phyloP scores from a whole-genome alignment of 2,888 invertebrate genomes.

The Cloeon dipterum region DNA sequence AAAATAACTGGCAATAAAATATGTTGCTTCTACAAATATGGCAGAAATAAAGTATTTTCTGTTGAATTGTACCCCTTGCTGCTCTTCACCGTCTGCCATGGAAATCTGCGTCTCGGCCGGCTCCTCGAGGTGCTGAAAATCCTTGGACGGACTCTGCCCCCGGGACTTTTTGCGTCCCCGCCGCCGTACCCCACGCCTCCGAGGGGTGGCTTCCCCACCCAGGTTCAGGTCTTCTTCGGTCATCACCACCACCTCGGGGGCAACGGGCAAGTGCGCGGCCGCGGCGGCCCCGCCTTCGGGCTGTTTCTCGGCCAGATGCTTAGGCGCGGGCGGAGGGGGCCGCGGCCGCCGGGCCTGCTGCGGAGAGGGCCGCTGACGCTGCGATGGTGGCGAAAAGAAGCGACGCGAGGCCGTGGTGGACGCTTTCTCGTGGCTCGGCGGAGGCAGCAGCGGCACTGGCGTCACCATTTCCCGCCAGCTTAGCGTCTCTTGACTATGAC shows the following conservation, averaged over 20 bases:
- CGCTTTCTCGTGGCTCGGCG: neutral
- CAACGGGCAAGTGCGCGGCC: neutral
- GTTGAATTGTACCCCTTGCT: too few species aligned
- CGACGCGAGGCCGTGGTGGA: neutral
- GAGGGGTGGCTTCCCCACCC: neutral
- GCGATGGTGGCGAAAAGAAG: too few species aligned
- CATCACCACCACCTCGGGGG: neutral
- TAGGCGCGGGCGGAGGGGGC: too few species aligned
- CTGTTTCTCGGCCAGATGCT: too few species aligned
- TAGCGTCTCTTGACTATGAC: constrained; percentile 23
- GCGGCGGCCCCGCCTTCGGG: too few species aligned
- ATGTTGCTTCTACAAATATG: too few species aligned
- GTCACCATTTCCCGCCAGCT: constrained; percentile 15
- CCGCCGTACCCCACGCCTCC: constrained; percentile 6
- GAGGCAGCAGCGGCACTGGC: constrained; percentile 3
- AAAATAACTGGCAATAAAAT: too few species aligned
- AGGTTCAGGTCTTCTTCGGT: constrained; percentile 3
- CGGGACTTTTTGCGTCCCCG: constrained; percentile 6
- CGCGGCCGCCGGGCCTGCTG: too few species aligned
- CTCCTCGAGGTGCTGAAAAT: constrained; percentile 27
- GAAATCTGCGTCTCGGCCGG: constrained; percentile 33
- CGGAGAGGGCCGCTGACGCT: too few species aligned
- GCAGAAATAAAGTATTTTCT: too few species aligned
- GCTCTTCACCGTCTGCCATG: too few species aligned
- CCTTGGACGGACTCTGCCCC: constrained; percentile 14